Conservation (phyloP, 2,113 vertebrate genomes). For the Bujurquina vittata region DNA sequence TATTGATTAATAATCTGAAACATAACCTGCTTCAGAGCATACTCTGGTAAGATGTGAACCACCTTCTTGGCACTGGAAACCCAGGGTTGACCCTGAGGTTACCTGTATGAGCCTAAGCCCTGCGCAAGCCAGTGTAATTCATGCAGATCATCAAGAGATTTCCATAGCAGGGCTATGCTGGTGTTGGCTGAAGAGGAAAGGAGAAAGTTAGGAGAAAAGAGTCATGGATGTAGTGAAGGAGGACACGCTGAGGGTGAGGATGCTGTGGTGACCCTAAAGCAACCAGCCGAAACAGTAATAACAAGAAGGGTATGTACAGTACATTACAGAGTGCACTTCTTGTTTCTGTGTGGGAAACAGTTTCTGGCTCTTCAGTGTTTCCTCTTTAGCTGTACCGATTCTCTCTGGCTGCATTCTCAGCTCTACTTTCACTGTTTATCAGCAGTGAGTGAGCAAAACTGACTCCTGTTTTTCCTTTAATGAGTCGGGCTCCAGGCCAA, state of each 20-base stretch:
- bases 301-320: not conserved
- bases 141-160: not conserved
- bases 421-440: not conserved
- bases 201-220: not conserved
- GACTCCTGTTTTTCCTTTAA: not conserved
- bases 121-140: not conserved
- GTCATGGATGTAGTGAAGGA: not conserved
- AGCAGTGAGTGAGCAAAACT: not conserved
- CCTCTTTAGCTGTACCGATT: not conserved
- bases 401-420: not conserved
- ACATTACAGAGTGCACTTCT: not conserved
- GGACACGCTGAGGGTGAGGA: not conserved
- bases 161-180: not conserved
- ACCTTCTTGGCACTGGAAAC: not conserved
- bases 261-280: not conserved
- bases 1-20: not conserved
- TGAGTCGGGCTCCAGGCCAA: not conserved
- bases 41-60: not conserved
- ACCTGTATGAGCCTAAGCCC: not conserved
- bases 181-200: not conserved
- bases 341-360: not conserved
- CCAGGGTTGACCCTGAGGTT: not conserved
- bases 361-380: constrained; percentile 1
- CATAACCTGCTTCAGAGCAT: not conserved
- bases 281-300: not conserved